Base-by-base conservation (phyloP, 2,113 vertebrate genomes). In the Dinomys branickii region DNA sequence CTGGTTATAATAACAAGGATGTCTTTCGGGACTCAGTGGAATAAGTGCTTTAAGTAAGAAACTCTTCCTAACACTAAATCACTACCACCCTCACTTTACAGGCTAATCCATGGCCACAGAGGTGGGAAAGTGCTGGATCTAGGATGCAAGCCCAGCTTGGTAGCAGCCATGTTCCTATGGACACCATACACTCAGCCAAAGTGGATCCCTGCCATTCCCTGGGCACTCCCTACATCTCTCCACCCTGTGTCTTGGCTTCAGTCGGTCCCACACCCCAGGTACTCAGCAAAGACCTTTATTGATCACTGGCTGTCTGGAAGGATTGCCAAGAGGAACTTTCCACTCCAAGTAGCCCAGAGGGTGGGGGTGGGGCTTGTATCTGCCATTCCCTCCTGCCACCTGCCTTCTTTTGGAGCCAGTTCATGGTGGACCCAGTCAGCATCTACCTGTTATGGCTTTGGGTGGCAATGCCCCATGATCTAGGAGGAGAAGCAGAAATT, bases 41-140 rank as follows among this genome's bases (percentile, higher is more conserved):
- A 41, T 88, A 82, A 95, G 65, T n/a, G 38, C 58, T 91, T 91
- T 52, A 77, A 95, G 63, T 85, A n/a, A 85, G 59, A 54, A 58
- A 77, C 16, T 61, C 65, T 82, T 88, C 63, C 20, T 47, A 71
- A n/a, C 19, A 47, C 63, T 82, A 24, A 50, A 67, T 19, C 81
- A 28, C 28, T 69, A n/a, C 61, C 44, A 47, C 56, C 50, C 63
- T 56, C 77, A 81, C 75, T 90, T 63, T 67, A 61, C 30, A 80
- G 7, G 69, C 38, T 87, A 90, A 71, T 38, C n/a, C 69, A 28
- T 30, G 56, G 69, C 58, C 77, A 82, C 67, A 80, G 16, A 44
- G n/a, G n/a, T 44, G 33, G 82, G 50, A 41, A 81, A 88, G 28
- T 38, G 20, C 26, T 41, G 20, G 30, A 16, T 80, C 63, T 20